These are phyloP conservation scores for Xenopus laevis DNA, from an alignment of 2,113 vertebrate genomes.

Conservation along the genomic window DNA sequence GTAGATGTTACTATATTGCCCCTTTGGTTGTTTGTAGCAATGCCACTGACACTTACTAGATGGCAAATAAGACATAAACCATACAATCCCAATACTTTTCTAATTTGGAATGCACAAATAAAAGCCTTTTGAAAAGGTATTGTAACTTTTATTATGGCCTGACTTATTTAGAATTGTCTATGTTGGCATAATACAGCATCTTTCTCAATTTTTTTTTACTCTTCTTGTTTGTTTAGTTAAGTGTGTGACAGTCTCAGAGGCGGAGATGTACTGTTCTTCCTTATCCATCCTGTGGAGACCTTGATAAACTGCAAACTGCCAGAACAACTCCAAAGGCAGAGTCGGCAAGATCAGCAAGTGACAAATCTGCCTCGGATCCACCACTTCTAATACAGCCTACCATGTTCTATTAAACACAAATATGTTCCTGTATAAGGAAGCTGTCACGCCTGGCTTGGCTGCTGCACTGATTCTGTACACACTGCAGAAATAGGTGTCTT, in stretches of 20 bases:
- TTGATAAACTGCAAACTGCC: constrained; percentile 37
- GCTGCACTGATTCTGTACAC: constrained; percentile 30
- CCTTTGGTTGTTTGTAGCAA: too few relatives aligned
- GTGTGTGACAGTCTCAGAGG: constrained; percentile 12
- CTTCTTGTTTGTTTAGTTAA: constrained; percentile 8
- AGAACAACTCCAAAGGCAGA: constrained; percentile 8
- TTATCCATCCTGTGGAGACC: constrained; percentile 2
- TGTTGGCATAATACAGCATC: too few relatives aligned
- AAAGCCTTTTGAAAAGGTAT: too few relatives aligned
- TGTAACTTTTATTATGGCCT: too few relatives aligned
- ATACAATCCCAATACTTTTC: too few relatives aligned
- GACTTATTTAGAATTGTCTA: too few relatives aligned
- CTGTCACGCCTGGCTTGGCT: constrained; percentile 40
- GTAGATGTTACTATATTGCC: too few relatives aligned
- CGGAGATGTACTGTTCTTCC: constrained; percentile 1
- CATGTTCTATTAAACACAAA: constrained; percentile 35
- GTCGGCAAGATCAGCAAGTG: constrained; percentile 20
- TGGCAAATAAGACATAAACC: too few relatives aligned
- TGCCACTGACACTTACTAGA: too few relatives aligned
- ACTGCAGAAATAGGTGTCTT: constrained; percentile 31
- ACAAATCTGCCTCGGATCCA: constrained; percentile 28
- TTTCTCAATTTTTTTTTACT: neutral
- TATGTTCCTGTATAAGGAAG: constrained; percentile 28
- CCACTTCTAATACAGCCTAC: constrained; percentile 34
- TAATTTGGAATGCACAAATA: too few relatives aligned